phyloP scores from a whole-genome alignment of 2,888 invertebrate species.

The Dynastes maya region DNA sequence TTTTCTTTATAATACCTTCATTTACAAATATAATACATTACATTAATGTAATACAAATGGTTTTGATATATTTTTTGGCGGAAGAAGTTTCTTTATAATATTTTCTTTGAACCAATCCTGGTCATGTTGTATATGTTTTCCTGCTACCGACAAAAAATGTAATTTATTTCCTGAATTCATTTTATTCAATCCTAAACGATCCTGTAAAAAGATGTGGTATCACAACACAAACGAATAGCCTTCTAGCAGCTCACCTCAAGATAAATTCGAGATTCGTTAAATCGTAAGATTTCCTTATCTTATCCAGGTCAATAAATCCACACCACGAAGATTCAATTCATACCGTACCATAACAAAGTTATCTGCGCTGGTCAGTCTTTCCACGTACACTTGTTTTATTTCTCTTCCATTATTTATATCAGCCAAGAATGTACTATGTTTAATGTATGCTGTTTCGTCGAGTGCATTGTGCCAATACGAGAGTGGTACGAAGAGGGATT shows the following conservation, averaged over 20 bases:
- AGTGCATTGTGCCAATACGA: conserved; percentile 99
- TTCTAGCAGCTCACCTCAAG: conserved; percentile 75
- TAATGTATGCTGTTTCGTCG: conserved; percentile 83
- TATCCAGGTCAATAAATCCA: conserved; percentile 94
- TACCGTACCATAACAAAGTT: conserved; percentile 95
- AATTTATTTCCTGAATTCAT: conserved; percentile 81
- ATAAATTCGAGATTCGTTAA: conserved; percentile 85
- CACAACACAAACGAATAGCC: neutral
- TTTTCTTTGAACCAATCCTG: conserved; percentile 85
- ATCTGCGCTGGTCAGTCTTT: conserved; percentile 83
- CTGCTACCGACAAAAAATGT: conserved; percentile 81
- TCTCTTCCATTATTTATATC: conserved; percentile 94
- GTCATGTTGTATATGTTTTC: conserved; percentile 87
- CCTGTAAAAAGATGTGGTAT: conserved; percentile 73
- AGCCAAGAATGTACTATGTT: conserved; percentile 88
- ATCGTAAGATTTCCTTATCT: conserved; percentile 76
- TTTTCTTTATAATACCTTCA: neutral
- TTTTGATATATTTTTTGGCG: neutral
- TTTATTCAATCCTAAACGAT: conserved; percentile 83
- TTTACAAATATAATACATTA: no score
- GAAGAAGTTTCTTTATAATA: conserved; percentile 71
- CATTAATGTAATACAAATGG: no score
- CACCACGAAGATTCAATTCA: conserved; percentile 93
- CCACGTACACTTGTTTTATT: conserved; percentile 81
- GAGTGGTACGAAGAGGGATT: conserved; percentile 88